Base-by-base conservation (phyloP, 2,888 invertebrate genomes). In the Drosophila macrospina region DNA sequence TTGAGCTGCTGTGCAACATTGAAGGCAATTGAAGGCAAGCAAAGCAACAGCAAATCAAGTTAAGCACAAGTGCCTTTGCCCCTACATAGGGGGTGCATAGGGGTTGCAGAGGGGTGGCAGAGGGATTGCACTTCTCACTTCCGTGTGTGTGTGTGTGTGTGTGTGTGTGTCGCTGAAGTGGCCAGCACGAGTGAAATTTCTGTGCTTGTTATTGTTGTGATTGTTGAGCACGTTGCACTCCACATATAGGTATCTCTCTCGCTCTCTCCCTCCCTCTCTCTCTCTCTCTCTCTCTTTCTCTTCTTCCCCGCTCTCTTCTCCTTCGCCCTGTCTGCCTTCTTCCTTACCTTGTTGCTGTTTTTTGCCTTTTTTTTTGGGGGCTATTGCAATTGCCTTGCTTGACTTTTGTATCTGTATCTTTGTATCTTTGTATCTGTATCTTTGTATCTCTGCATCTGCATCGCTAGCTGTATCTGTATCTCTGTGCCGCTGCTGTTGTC, bases 161-260 rank as follows among this genome's bases (percentile, higher is more conserved):
- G 47, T 13, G 41, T 48, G 30, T 51, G 47, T 50, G 34, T 32
- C 48, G 39, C 16, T 47, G 15, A 47, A 55, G 55, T 51, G 44
- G 55, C 50, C 52, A 68, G 44, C 16, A 48, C 10, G 32, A 51
- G 20, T 2, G 20, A 47, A 28, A 28, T 24, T 16, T 28, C 20
- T 15, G 13, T 32, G 52, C 34, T 55, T 67, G 62, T 39, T 47
- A 26, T 69, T 74, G 74, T 74, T 72, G 66, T 71, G 67, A 63
- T 67, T 74, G 63, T 72, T 45, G 62, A 54, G 63, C 78, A 77
- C 60, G 56, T 63, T 77, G 73, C 78, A 77, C 73, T 52, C 73
- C 36, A 50, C 36, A 65, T 47, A 70, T 74, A 66, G 60, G 34
- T 57, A 56, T 5, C 5, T 20, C 52, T 28, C 6, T 24, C 11